These are phyloP conservation scores for Ferdinandea cuprea DNA, from an alignment of 2,888 invertebrate species.

Conservation along the genomic window DNA sequence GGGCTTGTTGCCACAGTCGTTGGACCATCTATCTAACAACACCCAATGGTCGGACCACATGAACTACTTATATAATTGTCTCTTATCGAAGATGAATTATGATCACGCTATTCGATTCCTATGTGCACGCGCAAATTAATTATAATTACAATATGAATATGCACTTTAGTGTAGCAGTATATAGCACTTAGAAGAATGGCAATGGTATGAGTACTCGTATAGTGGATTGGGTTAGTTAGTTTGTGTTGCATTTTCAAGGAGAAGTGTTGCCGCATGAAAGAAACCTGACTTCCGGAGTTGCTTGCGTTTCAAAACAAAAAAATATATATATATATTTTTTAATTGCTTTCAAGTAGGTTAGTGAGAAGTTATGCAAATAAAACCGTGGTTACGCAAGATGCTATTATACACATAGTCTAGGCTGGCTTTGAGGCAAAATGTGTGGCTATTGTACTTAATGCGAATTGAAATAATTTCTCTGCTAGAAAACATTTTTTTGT, in stretches of 20 bases:
- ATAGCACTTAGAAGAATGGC: background rate
- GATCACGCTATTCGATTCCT: slow-evolving; percentile 50
- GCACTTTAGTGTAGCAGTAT: background rate
- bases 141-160: background rate
- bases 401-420: no score
- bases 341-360: background rate
- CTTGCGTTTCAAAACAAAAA: background rate
- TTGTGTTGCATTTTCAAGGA: slow-evolving; percentile 1
- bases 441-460: no score
- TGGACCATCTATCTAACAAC: slow-evolving; percentile 49
- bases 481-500: no score
- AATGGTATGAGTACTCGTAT: no score
- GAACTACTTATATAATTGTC: slow-evolving; percentile 11
- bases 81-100: slow-evolving; percentile 44
- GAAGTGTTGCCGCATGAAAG: slow-evolving; percentile 19
- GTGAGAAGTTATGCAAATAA: no score
- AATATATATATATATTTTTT: no score
- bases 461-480: no score
- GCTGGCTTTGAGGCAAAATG: no score
- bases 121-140: slow-evolving; percentile 22
- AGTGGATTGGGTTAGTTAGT: background rate
- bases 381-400: no score
- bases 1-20: background rate
- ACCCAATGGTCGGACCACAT: slow-evolving; percentile 20
- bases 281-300: background rate